Conservation (phyloP, 2,888 invertebrate species). For the Myathropa florea region DNA sequence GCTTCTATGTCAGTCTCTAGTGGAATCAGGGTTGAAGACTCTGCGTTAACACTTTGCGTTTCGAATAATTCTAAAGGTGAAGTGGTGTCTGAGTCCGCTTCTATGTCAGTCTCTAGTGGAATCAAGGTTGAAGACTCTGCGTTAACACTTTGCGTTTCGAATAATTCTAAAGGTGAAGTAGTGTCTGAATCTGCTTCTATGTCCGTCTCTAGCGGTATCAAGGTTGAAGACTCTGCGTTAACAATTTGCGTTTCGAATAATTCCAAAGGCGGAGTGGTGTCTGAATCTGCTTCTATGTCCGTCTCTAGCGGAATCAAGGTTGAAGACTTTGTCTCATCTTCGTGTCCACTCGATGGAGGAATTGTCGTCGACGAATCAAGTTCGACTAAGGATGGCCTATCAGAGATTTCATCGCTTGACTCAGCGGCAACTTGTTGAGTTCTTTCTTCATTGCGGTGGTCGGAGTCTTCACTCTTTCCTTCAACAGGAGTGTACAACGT, state of each 20-base stretch:
- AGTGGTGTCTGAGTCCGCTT: background rate
- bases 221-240: too few relatives aligned
- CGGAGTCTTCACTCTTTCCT: too few relatives aligned
- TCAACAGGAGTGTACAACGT: too few relatives aligned
- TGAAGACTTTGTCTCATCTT: background rate
- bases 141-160: background rate
- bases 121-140: background rate
- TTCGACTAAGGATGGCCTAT: conserved; percentile 1
- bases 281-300: background rate
- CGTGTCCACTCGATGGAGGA: background rate
- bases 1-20: background rate
- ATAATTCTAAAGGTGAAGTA: background rate
- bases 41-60: background rate
- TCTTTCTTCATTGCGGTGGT: too few relatives aligned
- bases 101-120: background rate
- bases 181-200: background rate
- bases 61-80: background rate
- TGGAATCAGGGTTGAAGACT: too few relatives aligned
- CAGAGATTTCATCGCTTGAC: background rate
- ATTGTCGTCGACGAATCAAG: conserved; percentile 13
- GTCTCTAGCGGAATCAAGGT: background rate
- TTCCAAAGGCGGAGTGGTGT: background rate
- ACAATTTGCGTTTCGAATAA: background rate
- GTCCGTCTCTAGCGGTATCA: background rate
- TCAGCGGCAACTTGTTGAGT: too few relatives aligned